phyloP scores from a whole-genome alignment of 2,113 vertebrate genomes.

The Pogona vitticeps region DNA sequence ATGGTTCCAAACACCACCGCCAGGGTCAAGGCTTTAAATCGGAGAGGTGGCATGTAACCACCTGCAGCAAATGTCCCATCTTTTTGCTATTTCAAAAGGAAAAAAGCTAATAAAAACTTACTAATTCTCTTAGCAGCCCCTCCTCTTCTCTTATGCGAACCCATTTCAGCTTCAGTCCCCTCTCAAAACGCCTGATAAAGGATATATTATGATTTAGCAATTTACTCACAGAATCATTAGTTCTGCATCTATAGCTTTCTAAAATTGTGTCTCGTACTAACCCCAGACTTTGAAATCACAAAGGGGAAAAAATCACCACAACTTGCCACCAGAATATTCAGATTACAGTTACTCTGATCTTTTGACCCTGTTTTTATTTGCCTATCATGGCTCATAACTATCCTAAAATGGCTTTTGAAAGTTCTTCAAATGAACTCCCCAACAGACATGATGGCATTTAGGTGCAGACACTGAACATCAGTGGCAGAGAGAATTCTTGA shows the following conservation, averaged over 20 bases:
- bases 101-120: not conserved
- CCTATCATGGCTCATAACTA: slow-evolving; percentile 65
- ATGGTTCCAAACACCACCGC: slow-evolving; percentile 96
- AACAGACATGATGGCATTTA: not conserved
- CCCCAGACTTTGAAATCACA: not conserved
- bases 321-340: slow-evolving; percentile 58
- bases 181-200: not conserved
- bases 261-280: not conserved
- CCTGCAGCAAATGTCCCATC: slow-evolving; percentile 95
- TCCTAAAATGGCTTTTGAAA: slow-evolving; percentile 67
- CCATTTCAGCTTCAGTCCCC: not conserved
- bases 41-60: slow-evolving; percentile 97
- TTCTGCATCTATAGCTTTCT: accelerated
- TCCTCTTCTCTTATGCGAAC: not conserved
- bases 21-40: slow-evolving; percentile 93
- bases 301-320: not conserved
- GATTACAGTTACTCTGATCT: slow-evolving; percentile 63
- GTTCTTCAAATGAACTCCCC: slow-evolving; percentile 16
- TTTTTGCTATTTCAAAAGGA: slow-evolving; percentile 83
- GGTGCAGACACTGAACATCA: not conserved
- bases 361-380: slow-evolving; percentile 68
- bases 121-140: not conserved
- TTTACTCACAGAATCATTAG: not conserved
- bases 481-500: not conserved
- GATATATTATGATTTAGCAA: not conserved